Conservation (phyloP, 1,140 invertebrate genomes). For the Drosophila eugracilis region DNA sequence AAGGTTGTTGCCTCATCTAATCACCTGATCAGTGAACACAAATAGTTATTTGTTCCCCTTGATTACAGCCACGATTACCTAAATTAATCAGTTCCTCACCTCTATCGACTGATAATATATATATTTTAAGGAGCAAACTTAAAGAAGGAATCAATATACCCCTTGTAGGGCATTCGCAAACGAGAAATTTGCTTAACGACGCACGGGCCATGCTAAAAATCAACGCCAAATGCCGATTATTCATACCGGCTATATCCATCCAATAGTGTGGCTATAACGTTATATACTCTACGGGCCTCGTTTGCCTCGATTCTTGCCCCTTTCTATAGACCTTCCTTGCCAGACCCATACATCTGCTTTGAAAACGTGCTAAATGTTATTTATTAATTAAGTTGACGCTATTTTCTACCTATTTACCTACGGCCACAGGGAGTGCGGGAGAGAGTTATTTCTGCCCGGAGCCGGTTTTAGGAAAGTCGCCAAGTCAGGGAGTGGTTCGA, state of each 20-base stretch:
- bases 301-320: not conserved
- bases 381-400: slow-evolving; percentile 82
- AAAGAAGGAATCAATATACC: slow-evolving; percentile 4
- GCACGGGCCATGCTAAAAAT: slow-evolving; percentile 66
- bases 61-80: not conserved
- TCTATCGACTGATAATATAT: not conserved
- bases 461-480: slow-evolving; percentile 53
- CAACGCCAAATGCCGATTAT: slow-evolving; percentile 72
- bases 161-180: slow-evolving; percentile 28
- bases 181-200: slow-evolving; percentile 46
- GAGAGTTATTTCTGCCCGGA: slow-evolving; percentile 28
- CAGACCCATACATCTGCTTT: slow-evolving; percentile 13
- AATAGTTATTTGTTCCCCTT: slow-evolving; percentile 1
- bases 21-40: slow-evolving; percentile 12
- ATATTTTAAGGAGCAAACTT: not conserved
- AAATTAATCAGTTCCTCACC: not conserved
- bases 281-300: slow-evolving; percentile 23
- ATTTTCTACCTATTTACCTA: slow-evolving; percentile 69
- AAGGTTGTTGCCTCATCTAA: slow-evolving; percentile 32
- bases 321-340: not conserved
- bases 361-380: slow-evolving; percentile 79
- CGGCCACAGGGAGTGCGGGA: slow-evolving; percentile 19
- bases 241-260: slow-evolving; percentile 58
- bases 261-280: slow-evolving; percentile 36
- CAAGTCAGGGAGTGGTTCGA: slow-evolving; percentile 64